Percentiles rank a stretch among this genome's conserved stretches.
These are phyloP conservation scores for Tachypleus tridentatus DNA, from an alignment of 1,140 invertebrate genomes.

Conservation along the genomic window DNA sequence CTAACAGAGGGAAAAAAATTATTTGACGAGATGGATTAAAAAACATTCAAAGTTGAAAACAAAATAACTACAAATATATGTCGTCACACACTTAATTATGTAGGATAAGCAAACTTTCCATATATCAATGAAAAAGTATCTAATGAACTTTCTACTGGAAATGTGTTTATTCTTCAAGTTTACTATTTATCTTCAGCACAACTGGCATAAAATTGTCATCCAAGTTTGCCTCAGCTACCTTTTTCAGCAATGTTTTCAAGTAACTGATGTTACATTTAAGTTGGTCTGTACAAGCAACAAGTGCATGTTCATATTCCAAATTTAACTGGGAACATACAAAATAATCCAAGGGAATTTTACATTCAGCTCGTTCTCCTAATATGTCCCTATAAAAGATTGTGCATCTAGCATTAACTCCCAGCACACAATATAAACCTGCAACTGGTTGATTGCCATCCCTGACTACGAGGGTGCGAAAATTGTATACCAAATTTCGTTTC, in stretches of 20 bases:
- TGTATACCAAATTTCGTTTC: conserved; percentile 74
- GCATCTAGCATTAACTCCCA: conserved; percentile 42
- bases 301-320: conserved; percentile 13
- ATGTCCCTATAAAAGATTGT: conserved; percentile 64
- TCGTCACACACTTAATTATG: no score
- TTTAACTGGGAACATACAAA: conserved; percentile 11
- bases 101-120: no score
- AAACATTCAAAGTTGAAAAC: no score
- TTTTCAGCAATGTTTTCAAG: conserved; percentile 46
- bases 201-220: conserved; percentile 58
- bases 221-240: conserved; percentile 51
- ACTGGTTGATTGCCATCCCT: conserved; percentile 64
- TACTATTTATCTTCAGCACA: conserved; percentile 54
- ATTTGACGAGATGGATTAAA: no score
- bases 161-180: conserved; percentile 44
- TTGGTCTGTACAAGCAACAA: conserved; percentile 6
- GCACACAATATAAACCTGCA: conserved; percentile 70
- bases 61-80: no score
- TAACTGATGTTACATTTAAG: conserved; percentile 29
- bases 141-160: no score
- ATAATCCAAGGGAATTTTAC: conserved; percentile 22
- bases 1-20: no score
- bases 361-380: conserved; percentile 12
- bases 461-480: conserved; percentile 65
- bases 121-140: no score